Evolutionary conservation across 2,797 vertebrate genomes (phyloP).

Genomic region (Lophius americanus): DNA sequence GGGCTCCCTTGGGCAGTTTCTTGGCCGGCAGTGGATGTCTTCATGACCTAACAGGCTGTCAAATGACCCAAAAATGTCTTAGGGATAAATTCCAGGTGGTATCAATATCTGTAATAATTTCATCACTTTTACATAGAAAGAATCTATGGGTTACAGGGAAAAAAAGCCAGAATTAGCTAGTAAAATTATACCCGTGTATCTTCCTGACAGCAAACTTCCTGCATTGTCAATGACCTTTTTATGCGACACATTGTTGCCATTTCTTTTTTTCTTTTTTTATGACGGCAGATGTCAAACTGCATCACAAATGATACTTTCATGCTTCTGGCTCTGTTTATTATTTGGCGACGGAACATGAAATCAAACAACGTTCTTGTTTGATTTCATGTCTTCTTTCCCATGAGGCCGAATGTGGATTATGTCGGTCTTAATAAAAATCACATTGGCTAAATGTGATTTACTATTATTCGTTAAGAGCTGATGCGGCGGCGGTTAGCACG

Average conservation of each 20-base stretch:
- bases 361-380: conserved; percentile 44
- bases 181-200: no score
- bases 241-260: background rate
- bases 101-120: no score
- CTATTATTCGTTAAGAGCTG: no score
- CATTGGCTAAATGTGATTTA: no score
- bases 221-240: conserved; percentile 7
- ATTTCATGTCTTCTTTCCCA: conserved; percentile 59
- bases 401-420: conserved; percentile 34
- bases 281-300: conserved; percentile 31
- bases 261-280: background rate
- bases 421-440: conserved; percentile 35
- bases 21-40: conserved; percentile 67
- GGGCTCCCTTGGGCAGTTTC: conserved; percentile 54
- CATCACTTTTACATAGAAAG: no score
- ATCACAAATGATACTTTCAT: conserved; percentile 46
- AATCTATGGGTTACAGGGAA: no score
- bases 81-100: conserved; percentile 39
- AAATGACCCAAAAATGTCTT: conserved; percentile 47
- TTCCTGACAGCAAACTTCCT: background rate
- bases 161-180: no score
- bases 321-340: conserved; percentile 53
- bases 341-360: conserved; percentile 45
- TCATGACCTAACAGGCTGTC: conserved; percentile 63
- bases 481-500: no score